Base-by-base conservation (phyloP, 1,140 invertebrate genomes). In the Ylistrum balloti region DNA sequence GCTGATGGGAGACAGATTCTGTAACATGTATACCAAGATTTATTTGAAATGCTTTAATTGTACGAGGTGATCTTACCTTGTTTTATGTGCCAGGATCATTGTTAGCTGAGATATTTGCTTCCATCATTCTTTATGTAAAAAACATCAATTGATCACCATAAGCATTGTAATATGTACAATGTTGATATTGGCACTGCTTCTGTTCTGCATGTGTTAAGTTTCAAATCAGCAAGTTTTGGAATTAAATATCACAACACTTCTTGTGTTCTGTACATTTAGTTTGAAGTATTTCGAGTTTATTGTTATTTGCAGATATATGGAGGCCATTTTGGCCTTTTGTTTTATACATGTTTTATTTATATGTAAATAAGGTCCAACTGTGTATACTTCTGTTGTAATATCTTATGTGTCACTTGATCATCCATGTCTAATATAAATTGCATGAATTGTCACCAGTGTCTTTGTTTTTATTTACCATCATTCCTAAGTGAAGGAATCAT, bases 331-430 rank as follows among this genome's bases (percentile, higher is more conserved):
- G n/a, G 22, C 28, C 56, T 74, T 11, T 56, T 56, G n/a, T 74
- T 74, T 74, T 74, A 74, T 74, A 74, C 2, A 74, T n/a, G 56
- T 74, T 45, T 74, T 74, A 74, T 74, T 74, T 74, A 74, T 74
- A 7, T 74, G 56, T 74, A 74, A 74, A 74, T 74, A 74, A 74
- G 56, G 56, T 74, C 56, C 56, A 45, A 45, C 7, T 45, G 17
- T 45, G 41, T 45, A 74, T 74, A 74, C 56, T 74, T 74, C 22
- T 74, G 56, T 74, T 74, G 56, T 74, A 22, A 3, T 74, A 5
- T 38, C 13, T 38, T 38, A 38, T 38, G 35, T 28, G 56, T 74
- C 56, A 74, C 56, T 17, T 11, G 3, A 74, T 74, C 56, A 74
- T 74, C 56, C n/a, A 74, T 74, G 56, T 74, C 28, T 28, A 22